Percentiles rank a stretch among this genome's conserved stretches.
Evolutionary conservation across 2,113 vertebrate species (phyloP).

Genomic region (Alces alces): DNA sequence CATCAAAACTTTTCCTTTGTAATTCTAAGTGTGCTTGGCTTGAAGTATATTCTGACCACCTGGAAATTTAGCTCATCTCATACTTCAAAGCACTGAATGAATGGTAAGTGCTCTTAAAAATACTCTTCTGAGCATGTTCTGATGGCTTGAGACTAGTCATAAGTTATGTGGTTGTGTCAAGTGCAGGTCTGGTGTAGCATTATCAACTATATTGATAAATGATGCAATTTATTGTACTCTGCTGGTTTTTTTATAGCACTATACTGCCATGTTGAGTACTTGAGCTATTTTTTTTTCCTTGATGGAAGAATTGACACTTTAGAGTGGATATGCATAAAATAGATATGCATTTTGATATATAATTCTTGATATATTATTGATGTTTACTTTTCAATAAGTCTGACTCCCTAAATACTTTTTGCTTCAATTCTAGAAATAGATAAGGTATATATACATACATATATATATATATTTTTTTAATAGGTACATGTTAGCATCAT

Average conservation of each 20-base stretch:
- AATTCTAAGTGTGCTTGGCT: constrained; percentile 32
- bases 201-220: constrained; percentile 56
- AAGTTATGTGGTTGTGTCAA: constrained; percentile 11
- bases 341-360: not conserved
- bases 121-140: constrained; percentile 17
- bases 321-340: not conserved
- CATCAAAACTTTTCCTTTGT: constrained; percentile 27
- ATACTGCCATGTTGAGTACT: not conserved
- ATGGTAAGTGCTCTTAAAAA: constrained; percentile 41
- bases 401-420: not conserved
- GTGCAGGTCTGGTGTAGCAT: not conserved
- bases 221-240: constrained; percentile 41
- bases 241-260: not conserved
- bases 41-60: constrained; percentile 6
- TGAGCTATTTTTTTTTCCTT: not conserved
- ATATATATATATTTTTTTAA: not conserved
- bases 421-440: not conserved
- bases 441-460: not conserved
- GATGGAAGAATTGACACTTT: constrained; percentile 11
- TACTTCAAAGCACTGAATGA: constrained; percentile 42
- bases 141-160: constrained; percentile 5
- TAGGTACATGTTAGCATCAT: not conserved
- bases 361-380: not conserved
- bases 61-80: constrained; percentile 42
- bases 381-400: constrained; percentile 1